Percentiles rank a stretch among this genome's conserved stretches.
Evolutionary conservation across 2,888 invertebrate genomes (phyloP).

Genomic region (Steinernema carpocapsae): DNA sequence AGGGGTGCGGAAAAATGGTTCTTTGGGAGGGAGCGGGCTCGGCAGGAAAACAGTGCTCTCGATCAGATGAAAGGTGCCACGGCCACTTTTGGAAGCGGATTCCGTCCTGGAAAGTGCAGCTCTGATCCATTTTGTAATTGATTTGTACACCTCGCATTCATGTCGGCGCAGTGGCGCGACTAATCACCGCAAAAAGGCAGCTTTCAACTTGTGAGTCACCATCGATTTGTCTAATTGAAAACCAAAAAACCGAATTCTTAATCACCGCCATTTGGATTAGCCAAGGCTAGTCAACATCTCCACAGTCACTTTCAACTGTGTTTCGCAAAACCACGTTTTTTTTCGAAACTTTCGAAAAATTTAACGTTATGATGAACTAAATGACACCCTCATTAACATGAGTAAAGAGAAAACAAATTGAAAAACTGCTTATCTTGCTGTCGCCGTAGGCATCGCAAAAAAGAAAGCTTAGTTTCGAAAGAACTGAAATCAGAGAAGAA

Average conservation of each 20-base stretch:
- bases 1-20: slow-evolving; percentile 18
- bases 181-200: slow-evolving; percentile 13
- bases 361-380: too few species aligned
- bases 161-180: slow-evolving; percentile 11
- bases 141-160: slow-evolving; percentile 4
- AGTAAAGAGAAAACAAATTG: neutral
- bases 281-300: too few species aligned
- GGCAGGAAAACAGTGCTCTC: slow-evolving; percentile 12
- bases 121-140: neutral
- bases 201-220: neutral
- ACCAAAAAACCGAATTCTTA: neutral
- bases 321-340: too few species aligned
- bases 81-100: neutral
- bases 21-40: neutral
- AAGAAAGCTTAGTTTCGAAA: too few species aligned
- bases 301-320: too few species aligned
- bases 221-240: neutral
- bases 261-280: too few species aligned
- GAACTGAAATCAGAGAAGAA: too few species aligned
- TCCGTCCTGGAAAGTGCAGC: neutral
- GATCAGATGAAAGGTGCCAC: neutral
- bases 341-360: too few species aligned
- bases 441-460: too few species aligned
- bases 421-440: too few species aligned
- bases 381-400: too few species aligned